Evolutionary conservation across 1,140 invertebrate genomes (phyloP).

Genomic region (Thalassaphorura encarpata): DNA sequence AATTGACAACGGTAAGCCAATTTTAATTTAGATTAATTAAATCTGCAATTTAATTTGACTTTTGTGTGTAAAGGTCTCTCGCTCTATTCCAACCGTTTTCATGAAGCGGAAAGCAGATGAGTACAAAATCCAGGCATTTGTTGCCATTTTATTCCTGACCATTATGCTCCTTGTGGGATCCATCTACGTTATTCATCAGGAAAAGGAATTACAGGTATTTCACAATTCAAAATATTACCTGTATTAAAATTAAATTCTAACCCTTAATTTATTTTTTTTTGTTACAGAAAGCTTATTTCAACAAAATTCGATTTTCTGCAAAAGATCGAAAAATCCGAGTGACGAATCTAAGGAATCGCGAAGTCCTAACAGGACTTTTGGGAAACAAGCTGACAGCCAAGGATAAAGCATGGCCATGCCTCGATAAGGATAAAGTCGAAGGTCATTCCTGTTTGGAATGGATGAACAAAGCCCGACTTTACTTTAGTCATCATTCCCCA

Average conservation of each 20-base stretch:
- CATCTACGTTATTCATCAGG: conserved; percentile 69
- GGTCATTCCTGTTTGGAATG: conserved; percentile 64
- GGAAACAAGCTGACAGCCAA: conserved; percentile 48
- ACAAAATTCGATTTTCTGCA: conserved; percentile 71
- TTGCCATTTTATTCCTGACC: conserved; percentile 63
- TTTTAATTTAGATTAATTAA: background rate
- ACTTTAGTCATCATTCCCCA: conserved; percentile 40
- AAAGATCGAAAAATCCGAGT: conserved; percentile 62
- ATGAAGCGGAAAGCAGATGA: conserved; percentile 48
- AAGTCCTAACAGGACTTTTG: conserved; percentile 58
- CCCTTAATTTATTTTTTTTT: background rate
- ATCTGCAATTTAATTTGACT: background rate
- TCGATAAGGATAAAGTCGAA: conserved; percentile 43
- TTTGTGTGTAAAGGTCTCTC: conserved; percentile 37
- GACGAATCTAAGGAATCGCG: conserved; percentile 55
- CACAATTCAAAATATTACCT: background rate
- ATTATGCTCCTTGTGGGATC: conserved; percentile 70
- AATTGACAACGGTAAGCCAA: background rate
- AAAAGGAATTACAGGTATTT: conserved; percentile 53
- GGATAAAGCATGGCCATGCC: conserved; percentile 57
- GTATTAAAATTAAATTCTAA: background rate
- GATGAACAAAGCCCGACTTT: conserved; percentile 60
- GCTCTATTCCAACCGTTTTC: conserved; percentile 42
- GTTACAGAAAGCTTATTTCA: conserved; percentile 62
- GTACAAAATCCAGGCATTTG: conserved; percentile 63